phyloP scores from a whole-genome alignment of 2,113 vertebrate species.

The Papio anubis region DNA sequence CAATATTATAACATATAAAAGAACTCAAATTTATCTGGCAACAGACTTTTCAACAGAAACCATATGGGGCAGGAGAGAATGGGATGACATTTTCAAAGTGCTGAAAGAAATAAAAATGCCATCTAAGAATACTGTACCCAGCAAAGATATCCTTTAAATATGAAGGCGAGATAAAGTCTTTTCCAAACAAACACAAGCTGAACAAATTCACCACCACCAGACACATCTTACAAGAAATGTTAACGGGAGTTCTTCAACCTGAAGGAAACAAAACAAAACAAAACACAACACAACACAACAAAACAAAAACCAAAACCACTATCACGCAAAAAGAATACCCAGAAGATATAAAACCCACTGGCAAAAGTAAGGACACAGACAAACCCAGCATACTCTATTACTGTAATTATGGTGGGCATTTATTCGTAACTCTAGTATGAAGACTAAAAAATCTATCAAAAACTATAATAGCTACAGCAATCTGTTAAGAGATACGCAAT shows the following conservation, averaged over 20 bases:
- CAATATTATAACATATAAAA: neutral
- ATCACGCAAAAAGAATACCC: no score
- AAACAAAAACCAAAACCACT: no score
- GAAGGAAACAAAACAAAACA: no score
- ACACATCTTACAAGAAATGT: neutral
- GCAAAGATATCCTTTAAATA: neutral
- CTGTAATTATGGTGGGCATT: neutral
- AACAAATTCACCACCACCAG: neutral
- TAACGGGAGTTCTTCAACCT: neutral
- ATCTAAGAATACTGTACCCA: neutral
- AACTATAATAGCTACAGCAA: neutral
- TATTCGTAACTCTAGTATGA: neutral
- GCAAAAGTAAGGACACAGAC: neutral
- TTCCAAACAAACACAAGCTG: neutral
- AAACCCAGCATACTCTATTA: neutral
- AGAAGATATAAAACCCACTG: neutral
- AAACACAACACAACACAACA: no score
- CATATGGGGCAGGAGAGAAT: neutral
- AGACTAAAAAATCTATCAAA: neutral
- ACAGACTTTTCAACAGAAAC: neutral
- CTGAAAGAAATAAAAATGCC: neutral
- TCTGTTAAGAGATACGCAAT: neutral
- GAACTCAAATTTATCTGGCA: neutral
- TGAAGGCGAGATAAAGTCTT: neutral
- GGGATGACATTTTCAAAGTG: neutral